Base-by-base conservation (phyloP, 2,797 vertebrate species). In the Hydrocynus forskahlii region DNA sequence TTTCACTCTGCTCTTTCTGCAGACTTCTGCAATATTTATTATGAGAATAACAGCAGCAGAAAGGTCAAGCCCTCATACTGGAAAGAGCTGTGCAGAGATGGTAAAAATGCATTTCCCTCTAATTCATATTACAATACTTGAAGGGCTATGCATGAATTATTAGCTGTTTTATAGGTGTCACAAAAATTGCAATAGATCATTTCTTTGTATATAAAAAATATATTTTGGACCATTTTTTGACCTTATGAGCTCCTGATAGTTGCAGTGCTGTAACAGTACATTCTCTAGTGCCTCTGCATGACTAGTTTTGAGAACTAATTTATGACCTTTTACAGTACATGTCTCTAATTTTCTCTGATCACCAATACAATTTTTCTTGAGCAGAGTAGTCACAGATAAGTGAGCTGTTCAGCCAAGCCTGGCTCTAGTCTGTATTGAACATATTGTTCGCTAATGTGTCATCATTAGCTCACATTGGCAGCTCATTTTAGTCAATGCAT, bases 21-120 rank as follows among this genome's bases (percentile, higher is more conserved):
- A 75, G 63, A 68, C 52, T 35, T 78, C 40, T 82, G 71, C 76
- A 71, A 78, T 82, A 78, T 78, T 78, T 67, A 72, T 52, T 54
- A 72, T 35, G 25, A 4, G 70, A 72, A 43, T 68, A 77, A 74
- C 72, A 78, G 73, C 62, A 71, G 69, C 62, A 23, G 67, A 74
- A 74, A 78, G 66, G 70, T 72, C 50, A 72, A 72, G 70, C 38
- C 66, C 72, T 78, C 0, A 4, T 14, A 72, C 1, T 35, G 17
- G 29, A 71, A 72, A 82, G 55, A 76, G 45, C 67, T n/a, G 64
- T 77, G 59, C 68, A 25, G 38, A 73, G 57, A 73, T 73, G 7
- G 21, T 59, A 38, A 40, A 74, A 74, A 74, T 74, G 54, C 16
- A 72, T 72, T 29, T 35, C 10, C 17, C 43, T 69, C n/a, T 21